Conservation (phyloP, 2,113 vertebrate species). For the Tapirus terrestris region DNA sequence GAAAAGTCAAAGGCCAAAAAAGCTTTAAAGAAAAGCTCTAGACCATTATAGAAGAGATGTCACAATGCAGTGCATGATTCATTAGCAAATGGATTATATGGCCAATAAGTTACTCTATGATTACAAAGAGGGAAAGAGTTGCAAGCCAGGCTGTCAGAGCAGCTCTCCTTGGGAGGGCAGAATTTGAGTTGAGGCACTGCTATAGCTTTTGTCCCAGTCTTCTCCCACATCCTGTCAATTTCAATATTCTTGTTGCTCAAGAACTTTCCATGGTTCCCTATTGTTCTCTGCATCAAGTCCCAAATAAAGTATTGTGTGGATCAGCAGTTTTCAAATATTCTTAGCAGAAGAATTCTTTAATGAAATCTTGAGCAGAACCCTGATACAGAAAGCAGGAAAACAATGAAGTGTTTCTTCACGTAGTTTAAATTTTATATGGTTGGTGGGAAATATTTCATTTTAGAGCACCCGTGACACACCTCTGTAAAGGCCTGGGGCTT, state of each 20-base stretch:
- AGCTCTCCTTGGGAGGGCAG: not conserved
- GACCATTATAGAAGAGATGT: not conserved
- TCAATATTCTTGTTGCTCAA: not conserved
- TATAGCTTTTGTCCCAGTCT: not conserved
- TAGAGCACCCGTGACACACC: not conserved
- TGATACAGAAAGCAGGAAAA: not conserved
- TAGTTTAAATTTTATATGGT: not conserved
- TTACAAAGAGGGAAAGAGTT: not conserved
- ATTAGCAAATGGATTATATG: not conserved
- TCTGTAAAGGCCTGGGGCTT: not conserved
- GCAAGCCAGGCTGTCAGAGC: not conserved
- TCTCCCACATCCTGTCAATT: not conserved
- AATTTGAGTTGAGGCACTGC: not conserved
- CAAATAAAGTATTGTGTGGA: not conserved
- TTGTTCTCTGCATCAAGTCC: not conserved
- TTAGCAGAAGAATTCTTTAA: not conserved
- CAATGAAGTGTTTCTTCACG: not conserved
- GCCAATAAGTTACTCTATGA: not conserved
- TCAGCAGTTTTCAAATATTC: not conserved
- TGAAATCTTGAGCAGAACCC: conserved; percentile 15
- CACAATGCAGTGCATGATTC: not conserved
- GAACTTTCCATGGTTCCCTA: not conserved
- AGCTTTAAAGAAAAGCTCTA: not conserved
- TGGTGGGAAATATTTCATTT: not conserved
- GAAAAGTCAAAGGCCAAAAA: not conserved